A percentile compares a stretch with the other conserved stretches of the same genome.
These are phyloP conservation scores for Clepsis dumicolana DNA, from an alignment of 2,888 invertebrate genomes.

Conservation along the genomic window DNA sequence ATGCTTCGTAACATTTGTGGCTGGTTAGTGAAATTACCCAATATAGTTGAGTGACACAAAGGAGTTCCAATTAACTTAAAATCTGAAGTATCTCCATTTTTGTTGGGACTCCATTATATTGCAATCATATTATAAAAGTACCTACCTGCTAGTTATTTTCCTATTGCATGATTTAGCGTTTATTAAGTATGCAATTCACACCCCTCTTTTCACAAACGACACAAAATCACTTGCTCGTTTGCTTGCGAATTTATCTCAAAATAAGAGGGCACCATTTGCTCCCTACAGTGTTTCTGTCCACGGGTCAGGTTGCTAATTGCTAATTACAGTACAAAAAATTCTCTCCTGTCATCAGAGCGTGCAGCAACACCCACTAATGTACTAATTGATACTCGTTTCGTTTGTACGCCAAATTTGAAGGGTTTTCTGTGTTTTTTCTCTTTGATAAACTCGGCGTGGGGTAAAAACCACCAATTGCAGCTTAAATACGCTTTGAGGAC, in stretches of 20 bases:
- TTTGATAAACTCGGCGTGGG: slow-evolving; percentile 2
- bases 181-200: too few species aligned
- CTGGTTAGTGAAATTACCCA: too few species aligned
- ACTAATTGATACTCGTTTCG: slow-evolving; percentile 29
- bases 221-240: not conserved
- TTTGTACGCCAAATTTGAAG: not conserved
- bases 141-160: too few species aligned
- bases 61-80: too few species aligned
- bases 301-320: slow-evolving; percentile 22
- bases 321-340: slow-evolving; percentile 30
- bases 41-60: too few species aligned
- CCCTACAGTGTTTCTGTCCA: slow-evolving; percentile 7
- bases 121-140: too few species aligned
- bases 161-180: too few species aligned
- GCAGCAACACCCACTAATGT: slow-evolving; percentile 26
- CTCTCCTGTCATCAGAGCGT: slow-evolving; percentile 30
- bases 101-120: too few species aligned
- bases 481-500: not conserved
- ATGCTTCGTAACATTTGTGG: too few species aligned
- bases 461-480: not conserved
- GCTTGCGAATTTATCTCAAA: not conserved
- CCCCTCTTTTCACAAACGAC: not conserved
- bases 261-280: slow-evolving; percentile 6
- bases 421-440: slow-evolving; percentile 3
- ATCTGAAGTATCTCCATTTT: too few species aligned